A percentile compares a stretch with the other conserved stretches of the same genome.
Evolutionary conservation across 2,113 vertebrate species (phyloP).

Genomic region (Muscicapa adusta): DNA sequence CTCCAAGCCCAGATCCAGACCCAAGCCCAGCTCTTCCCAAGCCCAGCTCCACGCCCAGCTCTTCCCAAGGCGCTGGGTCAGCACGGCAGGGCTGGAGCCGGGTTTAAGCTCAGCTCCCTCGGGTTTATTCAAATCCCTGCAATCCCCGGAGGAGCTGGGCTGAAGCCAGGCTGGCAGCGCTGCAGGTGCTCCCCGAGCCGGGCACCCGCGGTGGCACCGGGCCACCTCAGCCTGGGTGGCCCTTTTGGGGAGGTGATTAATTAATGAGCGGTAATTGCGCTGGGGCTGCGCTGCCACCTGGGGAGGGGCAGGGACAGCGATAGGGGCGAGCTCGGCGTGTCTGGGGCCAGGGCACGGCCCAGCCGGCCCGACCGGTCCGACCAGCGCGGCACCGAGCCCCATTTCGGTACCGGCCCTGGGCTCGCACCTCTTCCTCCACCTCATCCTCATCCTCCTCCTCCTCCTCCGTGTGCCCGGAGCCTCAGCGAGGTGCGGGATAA

Average conservation of each 20-base stretch:
- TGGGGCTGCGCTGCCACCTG: neutral
- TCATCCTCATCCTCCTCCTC: neutral
- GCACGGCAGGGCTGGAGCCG: rapidly evolving
- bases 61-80: neutral
- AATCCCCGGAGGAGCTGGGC: neutral
- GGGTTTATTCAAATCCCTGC: neutral
- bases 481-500: neutral
- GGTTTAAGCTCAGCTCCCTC: neutral
- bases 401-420: neutral
- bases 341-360: neutral
- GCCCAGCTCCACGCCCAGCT: neutral
- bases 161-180: rapidly evolving
- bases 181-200: neutral
- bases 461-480: neutral
- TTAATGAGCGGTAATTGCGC: neutral
- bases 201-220: neutral
- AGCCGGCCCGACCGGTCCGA: neutral
- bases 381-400: neutral
- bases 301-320: neutral
- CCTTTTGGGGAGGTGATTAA: neutral
- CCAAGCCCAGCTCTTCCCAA: no score
- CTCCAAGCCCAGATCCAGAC: no score
- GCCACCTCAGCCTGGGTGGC: constrained; percentile 24
- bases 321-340: neutral
- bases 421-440: neutral